Evolutionary conservation across 2,113 vertebrate genomes (phyloP), one percentile per base, ranked within the genome.

Genomic region (Paramormyrops kingsleyae): DNA sequence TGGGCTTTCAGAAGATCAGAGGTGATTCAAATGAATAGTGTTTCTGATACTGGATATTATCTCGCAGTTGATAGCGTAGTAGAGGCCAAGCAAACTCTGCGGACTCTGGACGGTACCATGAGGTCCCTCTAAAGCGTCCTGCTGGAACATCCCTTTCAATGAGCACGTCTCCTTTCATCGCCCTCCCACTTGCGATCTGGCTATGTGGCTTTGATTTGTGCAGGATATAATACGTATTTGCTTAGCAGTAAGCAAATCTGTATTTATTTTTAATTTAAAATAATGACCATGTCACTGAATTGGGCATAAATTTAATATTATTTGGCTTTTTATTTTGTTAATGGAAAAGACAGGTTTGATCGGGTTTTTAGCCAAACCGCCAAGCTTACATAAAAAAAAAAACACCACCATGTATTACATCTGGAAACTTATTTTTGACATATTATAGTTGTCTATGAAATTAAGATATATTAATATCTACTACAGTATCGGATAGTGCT

Each of bases 141-240:
- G 93, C 92, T 92, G 89, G 94, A 95, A 95, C 12, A 44, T 59
- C 21, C 3, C 91, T 94, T 92, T 92, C 93, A 93, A 95, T 92
- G 89, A 95, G 94, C 95, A 93, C 92, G 94, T 91, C 92, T 59
- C 95, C 95, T 96, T 74, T 95, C 95, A 94, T 96, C 94, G 94
- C 94, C 89, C 88, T 93, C 92, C 90, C 91, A 92, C 92, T 95
- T 95, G 94, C 95, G 94, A 95, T 89, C 93, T 90, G 94, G 91
- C 94, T 92, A 93, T 91, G 94, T 94, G 92, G 94, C 95, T 95
- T 94, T 96, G 93, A 94, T 47, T 90, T 94, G 92, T 94, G 92
- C 95, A 94, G 91, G 91, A 94, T 94, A 94, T 92, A 94, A 93
- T 92, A 92, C 94, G 91, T 94, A 91, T 77, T 87, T 74, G n/a